These are phyloP conservation scores for Xestia rhomboidea DNA, from an alignment of 2,888 invertebrate species.

Conservation along the genomic window DNA sequence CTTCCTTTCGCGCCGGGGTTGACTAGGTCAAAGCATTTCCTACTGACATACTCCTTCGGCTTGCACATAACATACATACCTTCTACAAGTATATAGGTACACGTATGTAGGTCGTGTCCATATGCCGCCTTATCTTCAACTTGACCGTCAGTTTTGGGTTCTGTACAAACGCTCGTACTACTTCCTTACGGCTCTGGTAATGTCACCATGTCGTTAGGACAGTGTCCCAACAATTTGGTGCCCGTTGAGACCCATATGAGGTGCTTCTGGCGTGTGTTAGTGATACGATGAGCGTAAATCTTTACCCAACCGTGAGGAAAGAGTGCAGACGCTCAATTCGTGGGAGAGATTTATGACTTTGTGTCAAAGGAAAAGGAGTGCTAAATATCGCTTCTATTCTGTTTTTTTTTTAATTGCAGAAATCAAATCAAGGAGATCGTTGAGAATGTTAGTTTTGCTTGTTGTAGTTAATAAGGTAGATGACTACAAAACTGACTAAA, in stretches of 20 bases:
- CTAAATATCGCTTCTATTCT: not conserved
- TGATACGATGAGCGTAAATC: constrained; percentile 2
- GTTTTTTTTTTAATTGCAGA: not conserved
- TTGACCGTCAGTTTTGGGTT: constrained; percentile 27
- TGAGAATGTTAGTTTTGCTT: not conserved
- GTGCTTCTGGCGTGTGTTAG: not conserved
- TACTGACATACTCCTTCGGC: constrained; percentile 18
- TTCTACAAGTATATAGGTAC: not conserved
- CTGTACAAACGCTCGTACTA: constrained; percentile 13
- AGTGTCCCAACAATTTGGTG: constrained; percentile 22
- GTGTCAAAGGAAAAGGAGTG: not conserved
- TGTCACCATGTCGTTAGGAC: constrained; percentile 31
- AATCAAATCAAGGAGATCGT: constrained; percentile 12
- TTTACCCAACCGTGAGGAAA: not conserved
- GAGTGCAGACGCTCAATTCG: not conserved
- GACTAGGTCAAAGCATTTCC: constrained; percentile 54
- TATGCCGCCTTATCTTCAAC: constrained; percentile 45
- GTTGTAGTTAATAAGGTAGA: not conserved
- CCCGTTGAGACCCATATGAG: constrained; percentile 3
- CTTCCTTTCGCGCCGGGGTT: constrained; percentile 42
- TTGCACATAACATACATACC: constrained; percentile 8
- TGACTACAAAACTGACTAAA: too few relatives aligned
- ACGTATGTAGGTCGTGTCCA: constrained; percentile 19
- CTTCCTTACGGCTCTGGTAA: constrained; percentile 24
- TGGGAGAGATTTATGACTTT: not conserved